Conservation (phyloP, 1,140 invertebrate species). For the Lamellibrachia luymesi region DNA sequence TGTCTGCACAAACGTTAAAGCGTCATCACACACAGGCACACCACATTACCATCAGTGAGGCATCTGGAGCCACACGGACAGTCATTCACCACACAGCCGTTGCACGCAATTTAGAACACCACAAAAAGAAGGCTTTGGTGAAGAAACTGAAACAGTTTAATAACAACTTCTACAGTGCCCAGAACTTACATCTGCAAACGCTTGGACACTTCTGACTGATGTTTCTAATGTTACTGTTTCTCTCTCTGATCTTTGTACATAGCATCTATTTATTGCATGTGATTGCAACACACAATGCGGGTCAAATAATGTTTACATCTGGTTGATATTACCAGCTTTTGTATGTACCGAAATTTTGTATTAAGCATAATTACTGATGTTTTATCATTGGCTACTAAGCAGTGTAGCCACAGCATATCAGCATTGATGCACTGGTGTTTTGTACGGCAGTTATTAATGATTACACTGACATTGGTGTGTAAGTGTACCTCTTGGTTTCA, state of each 20-base stretch:
- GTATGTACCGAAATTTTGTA: not conserved
- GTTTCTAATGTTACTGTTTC: not conserved
- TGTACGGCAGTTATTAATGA: not conserved
- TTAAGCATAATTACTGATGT: not conserved
- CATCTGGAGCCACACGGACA: slow-evolving; percentile 12
- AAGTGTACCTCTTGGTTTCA: not conserved
- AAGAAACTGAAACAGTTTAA: slow-evolving; percentile 31
- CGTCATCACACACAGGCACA: not conserved
- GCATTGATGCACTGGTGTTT: not conserved
- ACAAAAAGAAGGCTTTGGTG: slow-evolving; percentile 26
- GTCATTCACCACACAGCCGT: slow-evolving; percentile 10
- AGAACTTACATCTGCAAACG: slow-evolving; percentile 21
- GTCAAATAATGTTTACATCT: not conserved
- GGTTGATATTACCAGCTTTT: not conserved
- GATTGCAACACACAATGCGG: not conserved
- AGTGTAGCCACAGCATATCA: not conserved
- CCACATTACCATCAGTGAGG: not conserved
- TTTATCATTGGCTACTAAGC: not conserved
- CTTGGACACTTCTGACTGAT: slow-evolving; percentile 22
- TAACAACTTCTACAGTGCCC: slow-evolving; percentile 23
- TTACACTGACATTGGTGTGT: not conserved
- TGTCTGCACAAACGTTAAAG: not conserved
- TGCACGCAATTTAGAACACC: slow-evolving; percentile 9
- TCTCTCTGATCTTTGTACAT: not conserved
- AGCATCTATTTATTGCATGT: slow-evolving; percentile 10